Base-by-base conservation (phyloP, 2,797 vertebrate species). In the Geotrypetes seraphini region DNA sequence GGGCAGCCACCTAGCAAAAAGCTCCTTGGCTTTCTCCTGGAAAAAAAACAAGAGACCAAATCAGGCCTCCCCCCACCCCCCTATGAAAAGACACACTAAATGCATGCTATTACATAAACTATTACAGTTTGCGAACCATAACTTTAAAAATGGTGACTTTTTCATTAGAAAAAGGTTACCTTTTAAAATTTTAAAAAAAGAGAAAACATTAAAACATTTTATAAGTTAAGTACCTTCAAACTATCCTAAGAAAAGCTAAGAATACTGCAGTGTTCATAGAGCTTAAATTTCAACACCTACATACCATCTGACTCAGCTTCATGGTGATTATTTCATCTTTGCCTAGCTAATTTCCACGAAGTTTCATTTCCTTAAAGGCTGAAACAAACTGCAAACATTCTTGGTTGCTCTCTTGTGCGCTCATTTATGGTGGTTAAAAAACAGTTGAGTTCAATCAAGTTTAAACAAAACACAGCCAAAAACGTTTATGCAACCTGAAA, bases 261-360 rank as follows among this genome's bases (percentile, higher is more conserved):
- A 36, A 43, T 52, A 57, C 29, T 4, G 18, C 45, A 54, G 53
- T 36, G 57, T 59, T 69, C 62, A 34, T 25, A 30, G 58, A 65
- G 75, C 47, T 52, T 66, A 68, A 67, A 71, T 66, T 71, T 80
- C 79, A 67, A 75, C 69, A 71, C 60, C 58, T 57, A 66, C 51
- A 43, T 63, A 69, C 69, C 53, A 56, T 61, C 68, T 73, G 71
- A 81, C 63, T 75, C 71, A 75, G 33, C 42, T 62, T 53, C 51
- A 49, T 51, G 49, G 28, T 0, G 0, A 47, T 48, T 43, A 51
- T 41, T 54, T 63, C 56, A 66, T 66, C 57, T 66, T 67, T 57
- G 65, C 53, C 75, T 82, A 71, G 57, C 65, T 64, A 72, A 75
- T 58, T 36, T 49, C 36, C 53, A 32, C 44, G 13, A 49, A 58